A percentile compares a stretch with the other conserved stretches of the same genome.
Evolutionary conservation across 2,113 vertebrate species (phyloP).

Genomic region (Ciconia maguari): DNA sequence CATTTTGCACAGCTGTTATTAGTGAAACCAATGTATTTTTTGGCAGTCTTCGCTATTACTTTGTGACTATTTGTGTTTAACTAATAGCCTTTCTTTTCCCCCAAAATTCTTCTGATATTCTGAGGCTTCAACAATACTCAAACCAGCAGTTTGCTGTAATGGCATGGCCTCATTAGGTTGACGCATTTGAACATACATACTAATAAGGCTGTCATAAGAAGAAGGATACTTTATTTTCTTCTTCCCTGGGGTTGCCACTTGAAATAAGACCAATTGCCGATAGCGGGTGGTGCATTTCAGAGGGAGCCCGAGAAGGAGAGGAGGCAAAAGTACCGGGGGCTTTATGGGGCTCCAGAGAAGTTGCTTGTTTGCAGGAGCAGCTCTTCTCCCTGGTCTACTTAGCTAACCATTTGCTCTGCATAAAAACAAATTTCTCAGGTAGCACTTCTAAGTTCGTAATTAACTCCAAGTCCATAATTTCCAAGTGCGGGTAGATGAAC

Average conservation of each 20-base stretch:
- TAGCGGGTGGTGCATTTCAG: neutral
- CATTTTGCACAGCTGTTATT: neutral
- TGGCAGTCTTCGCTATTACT: constrained; percentile 23
- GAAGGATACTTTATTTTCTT: neutral
- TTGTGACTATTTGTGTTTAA: constrained; percentile 48
- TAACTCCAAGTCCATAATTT: constrained; percentile 13
- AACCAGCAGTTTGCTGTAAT: constrained; percentile 18
- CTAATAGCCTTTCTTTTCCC: constrained; percentile 13
- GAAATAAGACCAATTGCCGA: neutral
- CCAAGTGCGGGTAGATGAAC: constrained; percentile 8
- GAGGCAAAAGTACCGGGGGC: neutral
- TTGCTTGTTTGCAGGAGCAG: neutral
- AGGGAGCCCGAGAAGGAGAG: neutral
- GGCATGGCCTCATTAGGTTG: constrained; percentile 46
- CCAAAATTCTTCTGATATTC: neutral
- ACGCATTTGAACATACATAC: constrained; percentile 31
- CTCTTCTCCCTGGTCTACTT: neutral
- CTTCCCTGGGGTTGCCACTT: neutral
- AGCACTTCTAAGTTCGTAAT: neutral
- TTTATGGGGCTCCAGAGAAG: neutral
- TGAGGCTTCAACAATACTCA: constrained; percentile 1
- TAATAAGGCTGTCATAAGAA: constrained; percentile 30
- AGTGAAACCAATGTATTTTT: constrained; percentile 27
- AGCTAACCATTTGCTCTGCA: neutral
- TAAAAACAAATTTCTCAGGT: constrained; percentile 18